Evolutionary conservation across 2,797 vertebrate species (phyloP).

Genomic region (Discoglossus pictus): DNA sequence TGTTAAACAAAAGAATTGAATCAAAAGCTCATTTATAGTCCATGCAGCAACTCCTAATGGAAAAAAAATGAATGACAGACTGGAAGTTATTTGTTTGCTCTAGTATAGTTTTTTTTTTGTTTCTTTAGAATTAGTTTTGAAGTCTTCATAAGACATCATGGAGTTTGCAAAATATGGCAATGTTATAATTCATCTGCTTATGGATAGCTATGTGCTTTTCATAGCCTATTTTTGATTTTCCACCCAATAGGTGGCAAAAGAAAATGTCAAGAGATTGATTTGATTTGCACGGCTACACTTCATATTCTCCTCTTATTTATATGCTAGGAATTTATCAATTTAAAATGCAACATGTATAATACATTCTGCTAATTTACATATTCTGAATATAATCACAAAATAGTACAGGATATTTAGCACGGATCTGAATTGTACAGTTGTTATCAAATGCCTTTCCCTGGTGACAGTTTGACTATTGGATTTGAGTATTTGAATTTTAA

Average conservation of each 20-base stretch:
- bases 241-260: conserved; percentile 6
- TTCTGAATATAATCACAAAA: neutral
- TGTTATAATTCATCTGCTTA: conserved; percentile 8
- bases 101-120: conserved; percentile 38
- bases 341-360: conserved; percentile 17
- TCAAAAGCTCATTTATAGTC: conserved; percentile 43
- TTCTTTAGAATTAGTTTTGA: conserved; percentile 44
- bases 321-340: neutral
- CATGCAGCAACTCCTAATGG: conserved; percentile 43
- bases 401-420: neutral
- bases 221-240: conserved; percentile 32
- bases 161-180: conserved; percentile 4
- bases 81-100: conserved; percentile 29
- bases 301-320: conserved; percentile 13
- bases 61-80: conserved; percentile 42
- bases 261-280: conserved; percentile 30
- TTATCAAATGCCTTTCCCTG: neutral
- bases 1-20: conserved; percentile 49
- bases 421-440: neutral
- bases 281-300: conserved; percentile 25
- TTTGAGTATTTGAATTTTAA: neutral
- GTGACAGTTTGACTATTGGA: neutral
- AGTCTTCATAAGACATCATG: conserved; percentile 4
- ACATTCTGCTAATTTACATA: neutral
- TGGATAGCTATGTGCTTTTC: conserved; percentile 22